Conservation (phyloP, 2,888 invertebrate species). For the Ophioninae sp. region DNA sequence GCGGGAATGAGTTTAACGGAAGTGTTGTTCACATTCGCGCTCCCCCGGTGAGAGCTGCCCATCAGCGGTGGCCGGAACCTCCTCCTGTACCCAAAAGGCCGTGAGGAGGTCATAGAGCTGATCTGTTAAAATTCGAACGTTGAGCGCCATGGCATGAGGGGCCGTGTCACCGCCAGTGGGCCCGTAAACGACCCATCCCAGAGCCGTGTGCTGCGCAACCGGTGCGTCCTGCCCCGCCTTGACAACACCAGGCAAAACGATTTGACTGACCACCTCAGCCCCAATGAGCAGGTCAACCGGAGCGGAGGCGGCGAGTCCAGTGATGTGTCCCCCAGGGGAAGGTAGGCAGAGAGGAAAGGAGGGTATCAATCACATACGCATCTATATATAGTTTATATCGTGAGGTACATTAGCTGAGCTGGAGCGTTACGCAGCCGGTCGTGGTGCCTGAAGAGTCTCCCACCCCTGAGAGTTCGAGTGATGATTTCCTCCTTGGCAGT, state of each 20-base stretch:
- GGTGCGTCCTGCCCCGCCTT: constrained; percentile 17
- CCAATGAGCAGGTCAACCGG: constrained; percentile 32
- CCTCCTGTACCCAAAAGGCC: constrained; percentile 38
- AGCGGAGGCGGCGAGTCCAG: constrained; percentile 26
- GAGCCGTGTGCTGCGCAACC: constrained; percentile 27
- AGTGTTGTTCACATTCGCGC: constrained; percentile 35
- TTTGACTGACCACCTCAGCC: constrained; percentile 40
- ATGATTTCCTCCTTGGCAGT: background rate
- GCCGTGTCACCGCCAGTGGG: background rate
- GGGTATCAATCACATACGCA: background rate
- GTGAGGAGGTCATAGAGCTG: constrained; percentile 28
- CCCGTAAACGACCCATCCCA: constrained; percentile 47
- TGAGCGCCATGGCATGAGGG: background rate
- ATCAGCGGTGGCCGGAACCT: background rate
- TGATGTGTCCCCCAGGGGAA: background rate
- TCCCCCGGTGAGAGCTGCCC: background rate
- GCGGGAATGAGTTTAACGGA: constrained; percentile 12
- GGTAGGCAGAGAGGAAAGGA: background rate
- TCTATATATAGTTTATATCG: background rate
- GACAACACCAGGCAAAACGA: background rate
- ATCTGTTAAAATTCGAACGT: background rate
- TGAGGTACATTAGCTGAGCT: background rate
- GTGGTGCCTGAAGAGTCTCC: constrained; percentile 30
- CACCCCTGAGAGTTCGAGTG: constrained; percentile 38
- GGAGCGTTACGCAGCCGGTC: constrained; percentile 18